Evolutionary conservation across 2,888 invertebrate genomes (phyloP).

Genomic region (Trissolcus brochymenae): DNA sequence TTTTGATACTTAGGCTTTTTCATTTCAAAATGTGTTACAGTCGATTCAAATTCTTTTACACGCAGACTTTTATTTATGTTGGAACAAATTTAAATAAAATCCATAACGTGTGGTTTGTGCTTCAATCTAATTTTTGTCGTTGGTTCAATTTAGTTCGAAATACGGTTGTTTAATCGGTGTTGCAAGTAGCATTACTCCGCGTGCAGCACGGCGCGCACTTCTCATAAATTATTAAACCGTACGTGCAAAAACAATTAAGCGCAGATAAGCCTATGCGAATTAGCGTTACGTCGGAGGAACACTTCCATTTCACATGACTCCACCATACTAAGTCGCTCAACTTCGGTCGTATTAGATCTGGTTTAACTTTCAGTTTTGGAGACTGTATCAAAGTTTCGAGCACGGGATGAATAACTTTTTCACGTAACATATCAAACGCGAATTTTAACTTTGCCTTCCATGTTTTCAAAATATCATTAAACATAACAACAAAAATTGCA

Average conservation of each 20-base stretch:
- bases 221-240: neutral
- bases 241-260: slow-evolving; percentile 34
- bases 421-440: too few relatives aligned
- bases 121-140: too few relatives aligned
- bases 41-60: too few relatives aligned
- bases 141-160: too few relatives aligned
- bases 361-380: slow-evolving; percentile 11
- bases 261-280: slow-evolving; percentile 28
- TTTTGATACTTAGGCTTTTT: too few relatives aligned
- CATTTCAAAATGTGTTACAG: too few relatives aligned
- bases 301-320: slow-evolving; percentile 21
- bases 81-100: too few relatives aligned
- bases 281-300: slow-evolving; percentile 18
- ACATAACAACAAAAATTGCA: slow-evolving; percentile 4
- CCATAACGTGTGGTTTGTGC: too few relatives aligned
- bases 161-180: too few relatives aligned
- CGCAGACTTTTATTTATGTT: too few relatives aligned
- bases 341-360: slow-evolving; percentile 20
- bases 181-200: too few relatives aligned
- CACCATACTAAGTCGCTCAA: neutral
- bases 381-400: slow-evolving; percentile 20
- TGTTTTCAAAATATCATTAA: slow-evolving; percentile 4
- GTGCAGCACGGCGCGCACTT: neutral
- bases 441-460: slow-evolving; percentile 9
- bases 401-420: slow-evolving; percentile 20